These are phyloP conservation scores for Eriocheir sinensis DNA, from an alignment of 1,140 invertebrate genomes.

Conservation along the genomic window DNA sequence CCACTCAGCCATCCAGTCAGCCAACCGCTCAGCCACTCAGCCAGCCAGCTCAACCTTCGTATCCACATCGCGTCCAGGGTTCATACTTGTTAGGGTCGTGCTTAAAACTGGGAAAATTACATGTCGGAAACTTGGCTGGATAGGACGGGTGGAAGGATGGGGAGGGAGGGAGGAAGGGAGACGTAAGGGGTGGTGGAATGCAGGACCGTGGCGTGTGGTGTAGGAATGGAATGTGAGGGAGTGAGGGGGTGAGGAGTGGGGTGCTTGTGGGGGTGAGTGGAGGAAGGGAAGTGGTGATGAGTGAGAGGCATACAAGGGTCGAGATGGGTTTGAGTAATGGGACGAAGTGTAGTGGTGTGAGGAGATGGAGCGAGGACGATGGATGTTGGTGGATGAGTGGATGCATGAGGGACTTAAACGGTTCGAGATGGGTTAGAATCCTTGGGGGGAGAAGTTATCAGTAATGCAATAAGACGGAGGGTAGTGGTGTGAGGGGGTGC, in stretches of 20 bases:
- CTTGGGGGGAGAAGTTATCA: not conserved
- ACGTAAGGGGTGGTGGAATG: not conserved
- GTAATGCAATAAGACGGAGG: not conserved
- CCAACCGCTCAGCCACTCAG: not conserved
- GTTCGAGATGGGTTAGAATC: not conserved
- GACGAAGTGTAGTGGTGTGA: too few relatives aligned
- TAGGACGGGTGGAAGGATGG: not conserved
- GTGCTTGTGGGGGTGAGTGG: not conserved
- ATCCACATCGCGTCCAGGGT: not conserved
- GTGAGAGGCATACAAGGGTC: not conserved
- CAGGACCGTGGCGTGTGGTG: not conserved
- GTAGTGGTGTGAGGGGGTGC: too few relatives aligned
- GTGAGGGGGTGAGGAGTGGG: not conserved
- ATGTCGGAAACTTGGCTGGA: too few relatives aligned
- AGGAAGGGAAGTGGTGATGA: not conserved
- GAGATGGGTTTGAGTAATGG: too few relatives aligned
- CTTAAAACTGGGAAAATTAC: too few relatives aligned
- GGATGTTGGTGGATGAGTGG: too few relatives aligned
- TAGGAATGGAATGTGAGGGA: not conserved
- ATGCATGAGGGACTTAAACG: not conserved
- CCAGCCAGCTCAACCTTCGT: not conserved
- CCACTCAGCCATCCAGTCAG: not conserved
- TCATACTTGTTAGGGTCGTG: not conserved
- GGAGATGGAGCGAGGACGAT: too few relatives aligned
- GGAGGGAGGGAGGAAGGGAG: not conserved